phyloP scores from a whole-genome alignment of 2,888 invertebrate genomes.

The Oconnorella tubifera region DNA sequence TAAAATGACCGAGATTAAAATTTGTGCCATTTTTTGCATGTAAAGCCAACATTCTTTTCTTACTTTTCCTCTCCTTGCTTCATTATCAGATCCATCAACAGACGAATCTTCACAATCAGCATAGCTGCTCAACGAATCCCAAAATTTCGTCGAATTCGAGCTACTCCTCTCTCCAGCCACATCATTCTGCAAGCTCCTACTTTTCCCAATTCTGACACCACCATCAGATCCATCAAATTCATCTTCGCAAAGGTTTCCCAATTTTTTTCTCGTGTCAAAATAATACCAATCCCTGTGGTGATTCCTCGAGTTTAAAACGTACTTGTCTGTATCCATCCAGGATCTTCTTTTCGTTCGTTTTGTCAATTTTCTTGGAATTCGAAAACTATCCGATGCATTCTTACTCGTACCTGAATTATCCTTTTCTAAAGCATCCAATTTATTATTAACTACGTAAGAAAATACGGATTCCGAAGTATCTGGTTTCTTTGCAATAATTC shows the following conservation, averaged over 20 bases:
- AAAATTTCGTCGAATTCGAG: background rate
- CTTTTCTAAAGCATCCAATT: too few relatives aligned
- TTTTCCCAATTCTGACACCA: background rate
- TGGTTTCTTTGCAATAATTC: too few relatives aligned
- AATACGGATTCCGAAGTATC: too few relatives aligned
- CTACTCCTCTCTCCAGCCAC: background rate
- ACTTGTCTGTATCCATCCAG: background rate
- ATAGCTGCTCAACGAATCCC: background rate
- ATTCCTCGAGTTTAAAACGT: background rate
- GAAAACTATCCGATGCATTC: too few relatives aligned
- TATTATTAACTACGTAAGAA: too few relatives aligned
- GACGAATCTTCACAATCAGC: background rate
- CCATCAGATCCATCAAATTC: background rate
- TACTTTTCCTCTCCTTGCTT: background rate
- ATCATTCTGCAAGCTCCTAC: background rate
- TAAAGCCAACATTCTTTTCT: background rate
- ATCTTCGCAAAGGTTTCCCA: background rate
- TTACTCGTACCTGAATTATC: too few relatives aligned
- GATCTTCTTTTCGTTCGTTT: background rate
- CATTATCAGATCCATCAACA: background rate
- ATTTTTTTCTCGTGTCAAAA: background rate
- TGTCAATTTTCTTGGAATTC: too few relatives aligned
- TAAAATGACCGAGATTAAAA: too few relatives aligned
- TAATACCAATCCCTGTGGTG: background rate
- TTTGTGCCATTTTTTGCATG: too few relatives aligned